Conservation (phyloP, 2,888 invertebrate genomes). For the Sclerodermus sp. region DNA sequence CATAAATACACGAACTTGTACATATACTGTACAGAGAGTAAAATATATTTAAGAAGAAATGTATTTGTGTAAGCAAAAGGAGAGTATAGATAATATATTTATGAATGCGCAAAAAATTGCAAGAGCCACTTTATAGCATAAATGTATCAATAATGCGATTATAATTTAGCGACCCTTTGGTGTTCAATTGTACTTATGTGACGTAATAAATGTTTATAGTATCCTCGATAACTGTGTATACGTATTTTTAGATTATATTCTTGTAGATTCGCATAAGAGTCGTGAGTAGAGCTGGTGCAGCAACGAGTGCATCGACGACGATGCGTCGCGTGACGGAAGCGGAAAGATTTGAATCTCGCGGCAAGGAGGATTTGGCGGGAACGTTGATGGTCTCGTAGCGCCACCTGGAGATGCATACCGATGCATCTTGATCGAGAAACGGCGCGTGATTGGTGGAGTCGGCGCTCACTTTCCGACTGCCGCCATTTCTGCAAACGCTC, state of each 20-base stretch:
- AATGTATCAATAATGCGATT: slow-evolving; percentile 35
- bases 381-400: too few species aligned
- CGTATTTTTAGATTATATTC: not conserved
- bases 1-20: slow-evolving; percentile 16
- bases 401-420: too few species aligned
- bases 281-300: too few species aligned
- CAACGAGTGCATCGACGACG: too few species aligned
- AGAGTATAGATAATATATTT: slow-evolving; percentile 42
- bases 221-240: slow-evolving; percentile 22
- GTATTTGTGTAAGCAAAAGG: slow-evolving; percentile 38
- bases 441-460: too few species aligned
- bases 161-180: slow-evolving; percentile 53
- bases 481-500: too few species aligned
- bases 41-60: slow-evolving; percentile 47
- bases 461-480: too few species aligned
- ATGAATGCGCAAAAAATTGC: slow-evolving; percentile 30
- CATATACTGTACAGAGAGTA: slow-evolving; percentile 45
- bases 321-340: too few species aligned
- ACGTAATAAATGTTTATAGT: slow-evolving; percentile 57
- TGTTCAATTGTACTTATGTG: slow-evolving; percentile 57
- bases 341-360: too few species aligned
- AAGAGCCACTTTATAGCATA: slow-evolving; percentile 21
- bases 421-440: too few species aligned
- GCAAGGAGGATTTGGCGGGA: too few species aligned
- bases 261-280: slow-evolving; percentile 4